Conservation (phyloP, 2,113 vertebrate genomes). For the Sciurus niger region DNA sequence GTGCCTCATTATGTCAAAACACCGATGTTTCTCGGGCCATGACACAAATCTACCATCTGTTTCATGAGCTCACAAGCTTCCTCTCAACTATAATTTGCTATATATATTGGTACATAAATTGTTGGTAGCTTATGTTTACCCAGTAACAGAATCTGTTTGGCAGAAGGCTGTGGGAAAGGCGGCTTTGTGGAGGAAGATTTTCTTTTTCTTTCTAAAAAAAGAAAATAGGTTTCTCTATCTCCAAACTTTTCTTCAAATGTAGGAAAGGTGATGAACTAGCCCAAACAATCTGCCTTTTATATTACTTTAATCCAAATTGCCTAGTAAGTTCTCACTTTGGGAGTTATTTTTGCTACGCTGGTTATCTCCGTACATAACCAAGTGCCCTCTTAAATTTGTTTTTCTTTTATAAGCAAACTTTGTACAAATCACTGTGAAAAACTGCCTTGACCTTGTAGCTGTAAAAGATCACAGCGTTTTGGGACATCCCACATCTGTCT, state of each 20-base stretch:
- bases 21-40: slow-evolving; percentile 62
- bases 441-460: slow-evolving; percentile 61
- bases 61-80: slow-evolving; percentile 73
- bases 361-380: slow-evolving; percentile 65
- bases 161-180: slow-evolving; percentile 77
- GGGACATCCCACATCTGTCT: slow-evolving; percentile 31
- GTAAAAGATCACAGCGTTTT: slow-evolving; percentile 49
- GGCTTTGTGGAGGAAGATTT: slow-evolving; percentile 30
- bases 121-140: slow-evolving; percentile 82
- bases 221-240: slow-evolving; percentile 65
- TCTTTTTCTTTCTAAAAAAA: not conserved
- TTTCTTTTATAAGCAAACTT: slow-evolving; percentile 67
- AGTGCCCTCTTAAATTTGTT: slow-evolving; percentile 65
- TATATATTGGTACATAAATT: slow-evolving; percentile 80
- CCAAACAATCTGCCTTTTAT: slow-evolving; percentile 71
- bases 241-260: slow-evolving; percentile 56
- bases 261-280: slow-evolving; percentile 56
- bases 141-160: slow-evolving; percentile 83
- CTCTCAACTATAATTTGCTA: slow-evolving; percentile 71
- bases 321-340: slow-evolving; percentile 65
- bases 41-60: slow-evolving; percentile 78
- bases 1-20: slow-evolving; percentile 72
- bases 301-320: slow-evolving; percentile 68
- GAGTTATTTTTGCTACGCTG: slow-evolving; percentile 65
- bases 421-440: slow-evolving; percentile 60